These are phyloP conservation scores for Leptogaster cylindrica DNA, from an alignment of 2,888 invertebrate genomes.

Conservation along the genomic window DNA sequence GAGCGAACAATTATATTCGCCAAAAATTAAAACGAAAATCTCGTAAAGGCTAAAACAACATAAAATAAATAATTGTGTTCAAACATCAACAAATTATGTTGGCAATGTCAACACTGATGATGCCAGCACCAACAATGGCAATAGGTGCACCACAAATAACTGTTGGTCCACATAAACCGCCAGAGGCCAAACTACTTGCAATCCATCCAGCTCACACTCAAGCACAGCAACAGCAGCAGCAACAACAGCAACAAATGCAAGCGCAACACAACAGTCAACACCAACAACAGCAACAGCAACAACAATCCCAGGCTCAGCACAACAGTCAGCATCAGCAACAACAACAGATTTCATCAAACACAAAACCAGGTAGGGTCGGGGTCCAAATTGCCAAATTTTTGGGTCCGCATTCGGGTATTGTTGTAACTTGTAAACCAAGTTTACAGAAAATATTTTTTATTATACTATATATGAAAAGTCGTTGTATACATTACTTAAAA, in stretches of 20 bases:
- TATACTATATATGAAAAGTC: too few species aligned
- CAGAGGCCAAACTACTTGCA: constrained; percentile 62
- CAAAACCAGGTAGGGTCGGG: constrained; percentile 61
- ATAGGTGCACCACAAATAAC: constrained; percentile 62
- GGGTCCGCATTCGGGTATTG: too few species aligned
- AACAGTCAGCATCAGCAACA: constrained; percentile 51
- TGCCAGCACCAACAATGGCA: constrained; percentile 62
- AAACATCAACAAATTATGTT: constrained; percentile 57
- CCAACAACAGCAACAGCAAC: constrained; percentile 46
- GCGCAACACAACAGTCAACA: too few species aligned
- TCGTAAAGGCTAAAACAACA: too few species aligned
- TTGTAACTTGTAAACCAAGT: too few species aligned
- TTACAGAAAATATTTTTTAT: too few species aligned
- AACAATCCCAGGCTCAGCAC: constrained; percentile 27
- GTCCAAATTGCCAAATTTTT: too few species aligned
- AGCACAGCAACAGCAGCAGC: constrained; percentile 51
- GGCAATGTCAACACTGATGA: constrained; percentile 63
- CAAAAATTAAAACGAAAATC: background rate
- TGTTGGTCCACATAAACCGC: constrained; percentile 62
- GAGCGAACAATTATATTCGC: background rate
- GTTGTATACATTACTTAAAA: too few species aligned
- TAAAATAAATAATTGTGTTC: constrained; percentile 50
- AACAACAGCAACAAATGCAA: constrained; percentile 53
- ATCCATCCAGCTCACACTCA: constrained; percentile 59
- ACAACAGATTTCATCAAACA: constrained; percentile 54